Base-by-base conservation (phyloP, 2,113 vertebrate genomes). In the Pterocles burchelli region DNA sequence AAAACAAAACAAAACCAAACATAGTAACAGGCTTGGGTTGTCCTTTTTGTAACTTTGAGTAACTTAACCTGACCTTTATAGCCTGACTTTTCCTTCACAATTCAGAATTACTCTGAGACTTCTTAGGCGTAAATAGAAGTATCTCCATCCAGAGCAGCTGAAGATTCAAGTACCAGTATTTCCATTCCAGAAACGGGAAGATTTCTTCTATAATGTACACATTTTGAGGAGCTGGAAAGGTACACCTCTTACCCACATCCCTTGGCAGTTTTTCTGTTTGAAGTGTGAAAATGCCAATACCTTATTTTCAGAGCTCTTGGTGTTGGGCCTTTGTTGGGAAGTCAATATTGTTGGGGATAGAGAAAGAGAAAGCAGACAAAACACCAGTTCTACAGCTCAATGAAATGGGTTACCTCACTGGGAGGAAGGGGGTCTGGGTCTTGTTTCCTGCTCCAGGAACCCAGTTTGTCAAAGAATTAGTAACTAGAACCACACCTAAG, bases 401-500 rank as follows among this genome's bases (percentile, higher is more conserved):
- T 57, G 14, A 75, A 74, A 65, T 29, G 11, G 2, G 2, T 38
- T 45, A 25, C 5, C 5, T 2, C 11, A 21, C 6, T 26, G 16
- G 20, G 9, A 49, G 4, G 12, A 71, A 5, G 1, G 1, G 0
- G 1, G 0, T 43, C 38, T 18, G 25, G 17, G 7, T 57, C 26
- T 82, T 65, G 5, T 65, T 82, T 88, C 3, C 24, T 65, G 7
- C 18, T 52, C 14, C 70, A 67, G 38, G 51, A 93, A 57, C 22
- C 2, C 52, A 43, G 3, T 38, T 28, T 57, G 41, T 16, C 17
- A 46, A 82, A 75, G 22, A 55, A 11, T 34, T 51, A 71, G 15
- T n/a, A 68, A n/a, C 18, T 65, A 18, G 21, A 63, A 61, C 45
- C 12, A 54, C 11, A 41, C 6, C 25, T 43, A 33, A 62, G 21